Conservation (phyloP, 2,113 vertebrate genomes). For the Amphiprion ocellaris region DNA sequence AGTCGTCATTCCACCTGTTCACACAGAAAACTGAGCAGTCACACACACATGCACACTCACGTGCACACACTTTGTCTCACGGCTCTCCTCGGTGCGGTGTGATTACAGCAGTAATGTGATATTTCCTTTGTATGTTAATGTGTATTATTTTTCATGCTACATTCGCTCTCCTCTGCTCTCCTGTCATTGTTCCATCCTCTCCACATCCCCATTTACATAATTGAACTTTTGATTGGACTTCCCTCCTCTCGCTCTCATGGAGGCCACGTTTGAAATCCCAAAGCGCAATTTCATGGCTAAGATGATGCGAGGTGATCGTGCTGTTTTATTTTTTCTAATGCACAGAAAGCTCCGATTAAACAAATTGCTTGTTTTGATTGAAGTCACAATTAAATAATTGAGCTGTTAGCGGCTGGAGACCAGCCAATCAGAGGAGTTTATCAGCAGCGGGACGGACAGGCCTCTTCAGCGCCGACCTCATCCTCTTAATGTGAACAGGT, state of each 20-base stretch:
- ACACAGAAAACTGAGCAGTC: background rate
- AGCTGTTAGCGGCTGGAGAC: constrained; percentile 46
- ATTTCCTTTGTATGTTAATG: constrained; percentile 85
- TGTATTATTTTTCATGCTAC: constrained; percentile 82
- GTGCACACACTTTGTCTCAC: constrained; percentile 42
- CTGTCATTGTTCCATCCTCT: constrained; percentile 80
- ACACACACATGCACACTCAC: constrained; percentile 6
- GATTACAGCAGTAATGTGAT: constrained; percentile 79
- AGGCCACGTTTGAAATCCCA: constrained; percentile 67
- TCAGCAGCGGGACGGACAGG: constrained; percentile 34
- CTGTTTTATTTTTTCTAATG: constrained; percentile 35
- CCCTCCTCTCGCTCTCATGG: constrained; percentile 58
- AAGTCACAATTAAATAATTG: constrained; percentile 77
- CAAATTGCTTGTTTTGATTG: constrained; percentile 79
- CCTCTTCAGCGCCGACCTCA: constrained; percentile 41
- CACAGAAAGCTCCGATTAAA: constrained; percentile 69
- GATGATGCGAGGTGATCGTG: constrained; percentile 63
- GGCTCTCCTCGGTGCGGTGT: constrained; percentile 44
- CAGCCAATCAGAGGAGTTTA: constrained; percentile 56
- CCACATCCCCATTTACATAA: constrained; percentile 85
- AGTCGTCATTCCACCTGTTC: constrained; percentile 36
- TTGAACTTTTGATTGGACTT: constrained; percentile 87
- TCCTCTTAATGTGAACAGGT: constrained; percentile 65
- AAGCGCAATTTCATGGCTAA: constrained; percentile 80
- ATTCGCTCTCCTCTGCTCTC: constrained; percentile 71